Base-by-base conservation (phyloP, 2,113 vertebrate genomes). In the Rhineura floridana region DNA sequence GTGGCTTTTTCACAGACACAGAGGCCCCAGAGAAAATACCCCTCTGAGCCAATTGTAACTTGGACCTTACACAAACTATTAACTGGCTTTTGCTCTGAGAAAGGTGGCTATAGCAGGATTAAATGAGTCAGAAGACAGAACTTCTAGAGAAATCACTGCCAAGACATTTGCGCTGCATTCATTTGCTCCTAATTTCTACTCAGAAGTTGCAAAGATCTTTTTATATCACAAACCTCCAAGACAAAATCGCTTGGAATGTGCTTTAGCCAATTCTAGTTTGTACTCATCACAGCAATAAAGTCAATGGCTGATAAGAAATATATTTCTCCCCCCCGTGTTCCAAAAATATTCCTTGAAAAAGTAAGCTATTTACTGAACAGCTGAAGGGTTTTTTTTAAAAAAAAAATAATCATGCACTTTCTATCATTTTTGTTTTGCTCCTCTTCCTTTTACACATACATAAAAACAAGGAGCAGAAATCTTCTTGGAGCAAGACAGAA, bases 1-100 rank as follows among this genome's bases (percentile, higher is more conserved):
- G 96, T 95, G 96, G 96, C 96, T 97, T 97, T 97, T 95, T 92
- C 90, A 95, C 95, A 97, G 96, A 97, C 96, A 96, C 91, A 93
- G 95, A 96, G 97, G 96, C 95, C 96, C 96, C 96, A 96, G 96
- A 94, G 86, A 93, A 96, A 97, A 96, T 95, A 91, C 91, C 94
- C 94, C 87, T 86, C 95, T 91, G 94, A 96, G 94, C 94, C 96
- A 95, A 44, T 90, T 96, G 92, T 42, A 94, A 86, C 91, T 97
- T 96, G 96, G 96, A 95, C 90, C 89, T 87, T 77, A 92, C 88
- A 95, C 94, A 96, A 80, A 4, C 93, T 94, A 93, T 96, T 95
- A 95, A 90, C 91, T 94, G 93, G 88, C 92, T 94, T 87, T 90
- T 90, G 85, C 91, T 95, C 93, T 93, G 93, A 96, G 95, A 95